phyloP scores from a whole-genome alignment of 2,888 invertebrate species.

The Leucophenga maculata region DNA sequence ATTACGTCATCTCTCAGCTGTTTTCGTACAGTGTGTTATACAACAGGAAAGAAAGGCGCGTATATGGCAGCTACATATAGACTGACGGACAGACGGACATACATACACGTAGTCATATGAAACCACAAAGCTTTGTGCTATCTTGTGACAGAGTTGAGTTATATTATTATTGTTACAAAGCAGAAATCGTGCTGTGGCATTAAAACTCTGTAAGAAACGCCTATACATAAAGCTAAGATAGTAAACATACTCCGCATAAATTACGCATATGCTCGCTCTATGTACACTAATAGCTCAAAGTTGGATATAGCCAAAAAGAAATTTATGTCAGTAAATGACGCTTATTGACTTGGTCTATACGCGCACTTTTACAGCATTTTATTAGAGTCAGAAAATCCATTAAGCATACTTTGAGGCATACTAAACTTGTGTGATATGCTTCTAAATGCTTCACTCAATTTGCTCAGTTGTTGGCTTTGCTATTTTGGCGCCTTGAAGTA shows the following conservation, averaged over 20 bases:
- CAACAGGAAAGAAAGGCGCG: slow-evolving; percentile 42
- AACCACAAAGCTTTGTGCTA: not conserved
- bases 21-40: slow-evolving; percentile 57
- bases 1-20: slow-evolving; percentile 72
- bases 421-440: not conserved
- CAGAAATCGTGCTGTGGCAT: slow-evolving; percentile 9
- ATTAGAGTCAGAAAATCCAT: not conserved
- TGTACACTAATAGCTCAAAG: not conserved
- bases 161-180: slow-evolving; percentile 16
- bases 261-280: not conserved
- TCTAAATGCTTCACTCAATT: no score
- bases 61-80: not conserved
- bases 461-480: no score
- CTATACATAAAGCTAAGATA: not conserved
- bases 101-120: not conserved
- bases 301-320: not conserved
- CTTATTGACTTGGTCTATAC: no score
- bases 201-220: not conserved
- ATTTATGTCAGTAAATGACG: not conserved
- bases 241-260: not conserved
- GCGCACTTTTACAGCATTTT: no score
- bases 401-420: slow-evolving; percentile 21
- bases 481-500: no score
- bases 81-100: not conserved
- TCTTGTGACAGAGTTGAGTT: not conserved